Evolutionary conservation across 2,113 vertebrate species (phyloP).

Genomic region (Laticauda colubrina): DNA sequence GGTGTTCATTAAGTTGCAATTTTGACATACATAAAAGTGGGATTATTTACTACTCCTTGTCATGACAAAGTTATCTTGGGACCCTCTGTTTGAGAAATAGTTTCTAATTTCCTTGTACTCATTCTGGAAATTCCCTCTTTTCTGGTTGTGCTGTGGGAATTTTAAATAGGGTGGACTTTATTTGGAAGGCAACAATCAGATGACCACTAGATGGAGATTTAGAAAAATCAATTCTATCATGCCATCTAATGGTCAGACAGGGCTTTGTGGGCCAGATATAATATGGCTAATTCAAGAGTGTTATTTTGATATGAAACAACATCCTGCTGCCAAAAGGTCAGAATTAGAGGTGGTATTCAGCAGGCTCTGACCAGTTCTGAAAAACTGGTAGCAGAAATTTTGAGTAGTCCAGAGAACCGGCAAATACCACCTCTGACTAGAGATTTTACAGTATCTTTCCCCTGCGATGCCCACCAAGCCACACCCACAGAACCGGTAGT

Average conservation of each 20-base stretch:
- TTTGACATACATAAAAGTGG: conserved; percentile 35
- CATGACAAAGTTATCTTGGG: conserved; percentile 32
- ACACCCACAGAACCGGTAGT: too few relatives aligned
- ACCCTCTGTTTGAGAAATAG: conserved; percentile 45
- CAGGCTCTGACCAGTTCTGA: too few relatives aligned
- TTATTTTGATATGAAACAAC: neutral
- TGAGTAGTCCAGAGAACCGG: too few relatives aligned
- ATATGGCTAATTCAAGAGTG: neutral
- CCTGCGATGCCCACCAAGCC: too few relatives aligned
- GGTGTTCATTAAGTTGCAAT: neutral
- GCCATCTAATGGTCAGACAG: neutral
- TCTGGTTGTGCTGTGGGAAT: conserved; percentile 12
- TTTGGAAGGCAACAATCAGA: neutral
- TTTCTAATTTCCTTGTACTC: conserved; percentile 39
- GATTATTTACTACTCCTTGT: conserved; percentile 27
- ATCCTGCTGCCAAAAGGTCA: neutral
- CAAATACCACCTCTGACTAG: too few relatives aligned
- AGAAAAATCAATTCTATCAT: neutral
- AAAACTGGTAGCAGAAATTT: too few relatives aligned
- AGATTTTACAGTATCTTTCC: too few relatives aligned
- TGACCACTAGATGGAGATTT: neutral
- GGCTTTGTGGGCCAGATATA: neutral
- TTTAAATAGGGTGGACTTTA: conserved; percentile 34
- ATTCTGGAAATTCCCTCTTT: conserved; percentile 39
- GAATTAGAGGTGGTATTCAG: too few relatives aligned